phyloP scores from a whole-genome alignment of 2,797 vertebrate species.

The Sarcophilus harrisii region DNA sequence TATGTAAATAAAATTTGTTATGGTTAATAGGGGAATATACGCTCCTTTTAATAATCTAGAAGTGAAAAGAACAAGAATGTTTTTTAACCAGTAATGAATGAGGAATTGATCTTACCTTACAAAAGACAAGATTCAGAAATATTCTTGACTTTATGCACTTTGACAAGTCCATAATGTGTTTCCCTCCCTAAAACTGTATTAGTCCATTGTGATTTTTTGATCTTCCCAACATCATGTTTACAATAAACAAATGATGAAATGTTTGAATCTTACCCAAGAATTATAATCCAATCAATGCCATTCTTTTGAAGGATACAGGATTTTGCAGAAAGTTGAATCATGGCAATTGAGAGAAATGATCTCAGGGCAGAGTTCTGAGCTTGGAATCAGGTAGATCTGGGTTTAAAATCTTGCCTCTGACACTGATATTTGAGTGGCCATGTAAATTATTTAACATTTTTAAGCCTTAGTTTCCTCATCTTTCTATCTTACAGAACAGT shows the following conservation, averaged over 20 bases:
- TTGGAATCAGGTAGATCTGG: not conserved
- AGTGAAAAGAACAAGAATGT: slow-evolving; percentile 50
- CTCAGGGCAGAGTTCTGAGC: not conserved
- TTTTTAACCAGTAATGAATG: slow-evolving; percentile 68
- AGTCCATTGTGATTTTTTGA: slow-evolving; percentile 42
- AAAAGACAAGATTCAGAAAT: slow-evolving; percentile 71
- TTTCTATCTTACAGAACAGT: not conserved
- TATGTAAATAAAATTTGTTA: slow-evolving; percentile 37
- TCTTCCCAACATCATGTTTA: not conserved
- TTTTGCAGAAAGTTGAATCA: not conserved
- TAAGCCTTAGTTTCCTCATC: not conserved
- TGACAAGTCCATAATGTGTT: slow-evolving; percentile 40
- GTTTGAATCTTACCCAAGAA: slow-evolving; percentile 14
- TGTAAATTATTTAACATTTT: not conserved
- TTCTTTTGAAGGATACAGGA: slow-evolving; percentile 8
- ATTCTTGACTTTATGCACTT: slow-evolving; percentile 63
- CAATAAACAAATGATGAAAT: not conserved
- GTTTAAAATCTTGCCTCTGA: not conserved
- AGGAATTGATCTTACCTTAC: slow-evolving; percentile 69
- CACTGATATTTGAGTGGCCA: not conserved
- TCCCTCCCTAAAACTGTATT: slow-evolving; percentile 33
- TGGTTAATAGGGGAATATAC: slow-evolving; percentile 9
- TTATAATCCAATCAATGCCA: slow-evolving; percentile 6
- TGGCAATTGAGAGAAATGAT: not conserved
- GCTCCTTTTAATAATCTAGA: slow-evolving; percentile 34